A percentile compares a stretch with the other conserved stretches of the same genome.
Conservation (phyloP, 2,113 vertebrate species). For the Rhodinocichla rosea region DNA sequence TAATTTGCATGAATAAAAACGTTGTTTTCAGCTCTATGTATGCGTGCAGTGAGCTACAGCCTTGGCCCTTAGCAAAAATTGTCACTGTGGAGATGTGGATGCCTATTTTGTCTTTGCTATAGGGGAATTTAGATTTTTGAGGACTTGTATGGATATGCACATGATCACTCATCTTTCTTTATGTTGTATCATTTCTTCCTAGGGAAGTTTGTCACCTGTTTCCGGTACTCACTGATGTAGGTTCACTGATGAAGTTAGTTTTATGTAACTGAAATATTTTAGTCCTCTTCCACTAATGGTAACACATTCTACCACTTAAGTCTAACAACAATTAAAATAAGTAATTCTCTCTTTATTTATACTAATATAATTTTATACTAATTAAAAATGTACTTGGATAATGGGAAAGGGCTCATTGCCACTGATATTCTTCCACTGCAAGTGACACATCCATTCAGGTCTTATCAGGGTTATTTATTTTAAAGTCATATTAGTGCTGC, state of each 20-base stretch:
- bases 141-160: not conserved
- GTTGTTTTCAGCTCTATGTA: not conserved
- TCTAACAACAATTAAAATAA: not conserved
- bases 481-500: not conserved
- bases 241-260: not conserved
- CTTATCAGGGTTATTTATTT: not conserved
- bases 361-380: not conserved
- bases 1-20: not conserved
- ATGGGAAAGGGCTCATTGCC: not conserved
- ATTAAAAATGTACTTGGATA: not conserved
- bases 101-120: not conserved
- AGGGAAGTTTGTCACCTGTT: not conserved
- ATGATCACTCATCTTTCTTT: not conserved
- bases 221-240: not conserved
- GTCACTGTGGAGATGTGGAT: not conserved
- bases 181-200: not conserved
- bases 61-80: not conserved
- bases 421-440: not conserved
- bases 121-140: not conserved
- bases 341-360: not conserved
- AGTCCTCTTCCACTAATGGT: not conserved
- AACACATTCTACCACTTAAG: not conserved
- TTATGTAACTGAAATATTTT: not conserved
- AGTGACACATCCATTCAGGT: not conserved
- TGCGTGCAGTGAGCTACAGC: not conserved